These are phyloP conservation scores for Thunnus maccoyii DNA, from an alignment of 2,113 vertebrate species.

Conservation along the genomic window DNA sequence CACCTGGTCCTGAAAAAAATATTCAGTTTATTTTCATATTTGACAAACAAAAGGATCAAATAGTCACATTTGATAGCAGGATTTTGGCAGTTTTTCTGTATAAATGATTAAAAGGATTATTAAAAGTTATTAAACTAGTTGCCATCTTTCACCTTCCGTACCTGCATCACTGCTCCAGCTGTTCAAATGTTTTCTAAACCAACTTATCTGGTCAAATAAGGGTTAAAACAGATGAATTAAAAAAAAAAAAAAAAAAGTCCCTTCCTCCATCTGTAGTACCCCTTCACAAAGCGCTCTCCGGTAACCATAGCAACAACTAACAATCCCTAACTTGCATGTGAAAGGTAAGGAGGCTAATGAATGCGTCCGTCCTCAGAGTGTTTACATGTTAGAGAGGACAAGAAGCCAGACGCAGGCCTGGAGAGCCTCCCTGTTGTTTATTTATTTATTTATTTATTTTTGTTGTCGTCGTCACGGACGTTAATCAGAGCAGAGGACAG, in stretches of 20 bases:
- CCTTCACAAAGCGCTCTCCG: conserved; percentile 36
- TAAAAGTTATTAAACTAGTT: no score
- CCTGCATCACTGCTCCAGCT: background rate
- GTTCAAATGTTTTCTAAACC: background rate
- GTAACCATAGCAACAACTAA: conserved; percentile 67
- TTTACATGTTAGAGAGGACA: conserved; percentile 51
- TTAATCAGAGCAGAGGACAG: no score
- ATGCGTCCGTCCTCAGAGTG: conserved; percentile 13
- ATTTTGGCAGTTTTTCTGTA: no score
- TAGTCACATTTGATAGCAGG: no score
- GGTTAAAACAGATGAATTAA: background rate
- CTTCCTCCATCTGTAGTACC: conserved; percentile 20
- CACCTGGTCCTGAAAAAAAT: no score
- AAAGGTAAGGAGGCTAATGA: conserved; percentile 64
- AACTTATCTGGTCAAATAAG: background rate
- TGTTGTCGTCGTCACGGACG: no score
- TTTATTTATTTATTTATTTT: no score
- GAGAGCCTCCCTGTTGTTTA: no score
- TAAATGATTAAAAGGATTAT: no score
- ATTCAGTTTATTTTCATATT: no score
- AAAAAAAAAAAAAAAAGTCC: background rate
- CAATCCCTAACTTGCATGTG: conserved; percentile 71
- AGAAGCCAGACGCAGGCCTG: background rate
- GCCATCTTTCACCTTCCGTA: no score
- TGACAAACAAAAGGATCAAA: no score